These are phyloP conservation scores for Bujurquina vittata DNA, from an alignment of 2,113 vertebrate genomes.

Conservation along the genomic window DNA sequence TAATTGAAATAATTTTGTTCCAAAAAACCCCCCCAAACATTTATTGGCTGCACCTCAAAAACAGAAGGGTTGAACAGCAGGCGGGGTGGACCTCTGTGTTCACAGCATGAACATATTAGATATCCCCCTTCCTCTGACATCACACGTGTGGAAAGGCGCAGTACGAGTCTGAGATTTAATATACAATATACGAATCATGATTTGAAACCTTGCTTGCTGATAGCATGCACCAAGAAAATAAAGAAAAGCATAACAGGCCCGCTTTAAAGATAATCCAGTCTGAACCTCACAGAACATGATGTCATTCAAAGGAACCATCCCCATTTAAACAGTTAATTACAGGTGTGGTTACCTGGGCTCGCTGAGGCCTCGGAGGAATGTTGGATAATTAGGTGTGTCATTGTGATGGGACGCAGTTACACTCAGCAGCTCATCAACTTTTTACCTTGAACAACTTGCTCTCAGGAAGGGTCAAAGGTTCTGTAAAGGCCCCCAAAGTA, in stretches of 20 bases:
- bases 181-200: background rate
- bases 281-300: background rate
- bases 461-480: too few species aligned
- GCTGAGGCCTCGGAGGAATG: background rate
- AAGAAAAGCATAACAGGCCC: background rate
- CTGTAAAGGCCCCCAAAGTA: too few species aligned
- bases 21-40: too few species aligned
- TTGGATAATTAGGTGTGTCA: conserved; percentile 4
- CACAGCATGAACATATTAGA: background rate
- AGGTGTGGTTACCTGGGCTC: conserved; percentile 7
- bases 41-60: background rate
- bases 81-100: background rate
- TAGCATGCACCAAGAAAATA: background rate
- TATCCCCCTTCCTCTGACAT: background rate
- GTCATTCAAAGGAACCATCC: background rate
- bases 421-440: background rate
- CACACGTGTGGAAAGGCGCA: background rate
- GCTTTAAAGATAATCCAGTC: background rate
- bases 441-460: too few species aligned
- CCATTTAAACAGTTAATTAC: conserved; percentile 23
- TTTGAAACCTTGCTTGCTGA: background rate
- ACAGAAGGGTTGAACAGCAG: background rate
- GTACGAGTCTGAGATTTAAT: background rate
- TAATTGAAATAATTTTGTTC: too few species aligned
- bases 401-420: background rate